Percentiles rank a stretch among this genome's conserved stretches.
These are phyloP conservation scores for Crotalus viridis DNA, from an alignment of 2,113 vertebrate genomes.

Conservation along the genomic window DNA sequence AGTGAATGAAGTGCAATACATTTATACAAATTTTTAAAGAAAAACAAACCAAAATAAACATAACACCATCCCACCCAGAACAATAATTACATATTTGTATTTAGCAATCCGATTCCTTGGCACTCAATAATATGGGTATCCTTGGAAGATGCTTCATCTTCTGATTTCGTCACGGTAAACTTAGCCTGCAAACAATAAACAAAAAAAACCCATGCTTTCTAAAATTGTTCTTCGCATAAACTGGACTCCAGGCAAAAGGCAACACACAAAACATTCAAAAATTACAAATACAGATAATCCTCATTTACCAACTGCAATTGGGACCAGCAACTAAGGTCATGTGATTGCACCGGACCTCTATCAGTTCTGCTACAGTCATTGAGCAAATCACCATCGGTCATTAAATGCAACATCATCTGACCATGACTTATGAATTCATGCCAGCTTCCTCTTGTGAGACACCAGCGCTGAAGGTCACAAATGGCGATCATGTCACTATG, in stretches of 20 bases:
- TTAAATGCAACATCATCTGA: not conserved
- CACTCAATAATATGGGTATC: constrained; percentile 89
- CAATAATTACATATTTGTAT: constrained; percentile 70
- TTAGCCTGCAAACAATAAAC: constrained; percentile 79
- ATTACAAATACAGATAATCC: not conserved
- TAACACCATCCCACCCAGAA: not conserved
- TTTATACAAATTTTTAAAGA: constrained; percentile 35
- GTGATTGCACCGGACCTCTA: not conserved
- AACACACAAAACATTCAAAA: constrained; percentile 20
- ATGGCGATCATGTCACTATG: not conserved
- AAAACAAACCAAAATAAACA: not conserved
- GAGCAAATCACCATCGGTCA: not conserved
- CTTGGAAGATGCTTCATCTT: constrained; percentile 76
- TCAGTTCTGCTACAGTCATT: not conserved
- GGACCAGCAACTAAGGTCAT: not conserved
- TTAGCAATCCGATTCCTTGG: constrained; percentile 83
- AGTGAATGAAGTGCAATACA: constrained; percentile 41
- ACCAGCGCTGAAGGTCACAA: not conserved
- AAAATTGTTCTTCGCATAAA: no score
- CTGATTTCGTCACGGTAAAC: constrained; percentile 86
- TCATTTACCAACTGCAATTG: not conserved
- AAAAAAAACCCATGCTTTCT: not conserved
- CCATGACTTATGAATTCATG: not conserved
- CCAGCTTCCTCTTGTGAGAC: not conserved
- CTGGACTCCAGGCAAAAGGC: not conserved